Base-by-base conservation (phyloP, 2,113 vertebrate species). In the Passerina amoena region DNA sequence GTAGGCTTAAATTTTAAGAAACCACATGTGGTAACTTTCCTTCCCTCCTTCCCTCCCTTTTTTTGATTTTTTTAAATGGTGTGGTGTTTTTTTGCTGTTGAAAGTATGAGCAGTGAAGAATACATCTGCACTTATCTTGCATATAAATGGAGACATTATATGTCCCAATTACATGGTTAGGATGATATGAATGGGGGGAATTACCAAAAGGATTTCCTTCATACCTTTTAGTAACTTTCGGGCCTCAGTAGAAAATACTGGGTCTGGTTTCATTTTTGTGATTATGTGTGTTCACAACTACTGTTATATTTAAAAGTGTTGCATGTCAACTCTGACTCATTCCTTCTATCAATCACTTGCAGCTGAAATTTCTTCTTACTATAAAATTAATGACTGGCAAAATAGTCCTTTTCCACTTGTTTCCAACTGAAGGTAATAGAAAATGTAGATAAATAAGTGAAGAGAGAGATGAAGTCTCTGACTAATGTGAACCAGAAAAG, bases 21-120 rank as follows among this genome's bases (percentile, higher is more conserved):
- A 75, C 3, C 3, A 27, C 5, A 8, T 0, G 0, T 28, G 2
- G 4, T 33, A 57, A 56, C 6, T 42, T 5, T 42, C 12, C 13
- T 57, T 35, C 14, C 14, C 10, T 25, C 23, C 16, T n/a, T 15
- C 12, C 9, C 12, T 24, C 19, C 12, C 5, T 8, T 13, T 19
- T 5, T 28, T 53, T 71, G 1, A 33, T 51, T 73, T 31, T 0
- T 0, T 42, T 76, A 30, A 50, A 14, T 47, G 8, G 1, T 33
- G 8, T 47, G n/a, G 8, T 10, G 5, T 13, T 33, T 44, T 59
- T 69, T 76, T 68, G 6, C 7, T 71, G 2, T 63, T 53, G 22
- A n/a, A 12, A 18, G 3, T 14, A 24, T 24, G 6, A 63, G 28
- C 14, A 53, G 12, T 40, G 33, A 59, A 91, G 53, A 80, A n/a